A percentile compares a stretch with the other conserved stretches of the same genome.
These are phyloP conservation scores for Xestoiulus laeticollis DNA, from an alignment of 2,888 invertebrate genomes.

Conservation along the genomic window DNA sequence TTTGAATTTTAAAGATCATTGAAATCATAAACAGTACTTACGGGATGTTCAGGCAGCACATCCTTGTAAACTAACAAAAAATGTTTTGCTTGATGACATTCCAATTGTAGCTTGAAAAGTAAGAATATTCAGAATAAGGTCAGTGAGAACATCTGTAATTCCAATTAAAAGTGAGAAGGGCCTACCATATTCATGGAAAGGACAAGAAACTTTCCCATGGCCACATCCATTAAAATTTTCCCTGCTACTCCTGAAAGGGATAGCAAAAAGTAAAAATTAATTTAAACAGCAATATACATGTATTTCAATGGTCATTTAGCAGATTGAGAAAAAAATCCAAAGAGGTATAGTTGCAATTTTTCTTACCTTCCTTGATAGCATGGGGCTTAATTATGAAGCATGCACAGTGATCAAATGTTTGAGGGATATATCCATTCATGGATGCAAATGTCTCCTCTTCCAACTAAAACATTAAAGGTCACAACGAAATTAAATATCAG, in stretches of 20 bases:
- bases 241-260: background rate
- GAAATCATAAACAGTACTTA: background rate
- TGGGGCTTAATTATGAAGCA: constrained; percentile 41
- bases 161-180: background rate
- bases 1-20: background rate
- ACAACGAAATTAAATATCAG: background rate
- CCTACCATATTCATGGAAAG: background rate
- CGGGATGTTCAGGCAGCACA: constrained; percentile 27
- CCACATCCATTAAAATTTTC: constrained; percentile 8
- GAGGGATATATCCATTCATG: background rate
- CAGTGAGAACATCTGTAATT: too few relatives aligned
- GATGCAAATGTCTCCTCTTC: background rate
- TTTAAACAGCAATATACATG: too few relatives aligned
- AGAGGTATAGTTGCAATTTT: background rate
- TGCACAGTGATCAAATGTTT: background rate
- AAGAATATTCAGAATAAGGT: background rate
- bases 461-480: background rate
- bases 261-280: too few relatives aligned
- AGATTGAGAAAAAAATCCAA: background rate
- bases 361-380: constrained; percentile 31
- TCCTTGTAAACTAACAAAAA: constrained; percentile 30
- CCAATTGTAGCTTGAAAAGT: constrained; percentile 2
- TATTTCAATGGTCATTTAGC: background rate
- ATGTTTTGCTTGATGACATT: background rate
- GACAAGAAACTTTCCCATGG: background rate